Conservation (phyloP, 2,888 invertebrate species). For the Miltochrista miniata region DNA sequence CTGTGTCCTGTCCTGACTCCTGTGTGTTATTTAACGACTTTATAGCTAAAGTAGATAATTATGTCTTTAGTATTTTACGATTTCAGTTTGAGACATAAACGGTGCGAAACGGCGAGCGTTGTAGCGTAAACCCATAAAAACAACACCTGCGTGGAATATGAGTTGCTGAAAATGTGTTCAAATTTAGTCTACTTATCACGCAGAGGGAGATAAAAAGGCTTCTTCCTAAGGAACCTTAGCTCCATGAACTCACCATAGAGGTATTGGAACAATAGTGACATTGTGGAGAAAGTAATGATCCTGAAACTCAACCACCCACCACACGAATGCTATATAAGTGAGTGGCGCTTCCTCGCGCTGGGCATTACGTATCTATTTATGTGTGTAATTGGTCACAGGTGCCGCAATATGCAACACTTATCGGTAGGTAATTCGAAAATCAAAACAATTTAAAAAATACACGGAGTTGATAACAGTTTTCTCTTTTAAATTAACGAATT, state of each 20-base stretch:
- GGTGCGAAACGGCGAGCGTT: no score
- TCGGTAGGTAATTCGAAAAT: slow-evolving; percentile 67
- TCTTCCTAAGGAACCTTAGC: not conserved
- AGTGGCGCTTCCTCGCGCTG: slow-evolving; percentile 63
- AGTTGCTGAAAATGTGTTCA: no score
- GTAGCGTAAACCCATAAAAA: no score
- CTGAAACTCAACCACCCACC: slow-evolving; percentile 62
- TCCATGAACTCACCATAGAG: not conserved
- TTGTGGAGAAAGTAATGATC: slow-evolving; percentile 73
- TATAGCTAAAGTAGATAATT: no score
- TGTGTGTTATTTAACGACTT: no score
- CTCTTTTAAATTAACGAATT: not conserved
- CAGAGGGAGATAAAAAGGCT: not conserved
- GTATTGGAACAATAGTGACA: slow-evolving; percentile 40
- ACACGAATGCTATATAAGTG: slow-evolving; percentile 76
- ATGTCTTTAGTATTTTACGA: no score
- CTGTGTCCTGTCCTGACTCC: no score
- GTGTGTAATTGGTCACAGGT: slow-evolving; percentile 64
- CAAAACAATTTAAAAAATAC: not conserved
- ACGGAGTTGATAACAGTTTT: no score
- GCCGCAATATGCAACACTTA: slow-evolving; percentile 75
- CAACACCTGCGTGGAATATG: no score
- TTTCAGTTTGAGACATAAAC: no score
- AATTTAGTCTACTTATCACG: no score
- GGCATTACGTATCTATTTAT: slow-evolving; percentile 62